phyloP scores from a whole-genome alignment of 2,888 invertebrate species.

The Caenorhabditis sp. region DNA sequence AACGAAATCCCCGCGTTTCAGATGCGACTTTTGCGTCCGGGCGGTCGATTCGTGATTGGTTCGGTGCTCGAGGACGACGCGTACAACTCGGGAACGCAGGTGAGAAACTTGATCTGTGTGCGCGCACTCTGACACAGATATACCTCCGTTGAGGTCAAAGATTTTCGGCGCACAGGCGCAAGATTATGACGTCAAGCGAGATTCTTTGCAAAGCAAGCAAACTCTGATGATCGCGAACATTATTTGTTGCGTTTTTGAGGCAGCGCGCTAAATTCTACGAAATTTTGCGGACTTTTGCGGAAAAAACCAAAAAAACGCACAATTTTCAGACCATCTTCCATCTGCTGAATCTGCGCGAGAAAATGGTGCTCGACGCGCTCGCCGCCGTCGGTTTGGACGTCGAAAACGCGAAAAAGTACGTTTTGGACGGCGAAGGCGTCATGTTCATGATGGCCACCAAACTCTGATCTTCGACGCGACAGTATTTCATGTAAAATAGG shows the following conservation, averaged over 20 bases:
- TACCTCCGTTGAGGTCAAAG: no score
- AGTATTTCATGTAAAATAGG: neutral
- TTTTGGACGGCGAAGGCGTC: constrained; percentile 71
- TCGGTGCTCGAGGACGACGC: constrained; percentile 74
- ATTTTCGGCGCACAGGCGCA: no score
- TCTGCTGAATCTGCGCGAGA: constrained; percentile 68
- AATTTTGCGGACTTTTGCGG: no score
- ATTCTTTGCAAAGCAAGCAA: no score
- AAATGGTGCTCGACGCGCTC: constrained; percentile 65
- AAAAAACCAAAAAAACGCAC: no score
- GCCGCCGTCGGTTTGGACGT: constrained; percentile 65
- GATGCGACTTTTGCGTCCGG: constrained; percentile 67
- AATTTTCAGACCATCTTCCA: constrained; percentile 69
- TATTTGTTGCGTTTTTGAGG: no score
- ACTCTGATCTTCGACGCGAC: neutral
- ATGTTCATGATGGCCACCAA: constrained; percentile 74
- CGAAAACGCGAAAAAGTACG: constrained; percentile 63
- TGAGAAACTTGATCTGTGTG: constrained; percentile 14
- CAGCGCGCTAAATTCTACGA: no score
- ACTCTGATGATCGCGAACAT: no score
- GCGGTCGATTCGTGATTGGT: constrained; percentile 73
- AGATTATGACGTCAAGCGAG: no score
- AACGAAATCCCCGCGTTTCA: constrained; percentile 29
- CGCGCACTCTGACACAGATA: neutral
- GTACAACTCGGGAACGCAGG: constrained; percentile 72